phyloP scores from a whole-genome alignment of 2,113 vertebrate species.

The human (Homo sapiens) region GRCh38 chr11:105749001-105749500 shows the following conservation, averaged over 20 bases:
- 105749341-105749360: not conserved
- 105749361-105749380: not conserved
- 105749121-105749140: not conserved
- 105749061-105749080: not conserved
- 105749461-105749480: rapidly evolving
- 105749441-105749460: not conserved
- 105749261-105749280: not conserved
- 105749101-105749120: not conserved
- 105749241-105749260: not conserved
- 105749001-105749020: not conserved
- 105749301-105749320: not conserved
- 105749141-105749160: not conserved
- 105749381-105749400: not conserved
- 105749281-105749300: not conserved
- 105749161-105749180: not conserved
- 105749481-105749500: not conserved
- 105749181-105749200: not conserved
- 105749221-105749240: not conserved
- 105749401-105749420: not conserved
- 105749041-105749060: not conserved
- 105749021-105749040: not conserved
- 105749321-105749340: not conserved
- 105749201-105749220: not conserved
- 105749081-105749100: not conserved
- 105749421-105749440: not conserved